phyloP scores from a whole-genome alignment of 2,888 invertebrate species.

The Caenorhabditis wallacei region DNA sequence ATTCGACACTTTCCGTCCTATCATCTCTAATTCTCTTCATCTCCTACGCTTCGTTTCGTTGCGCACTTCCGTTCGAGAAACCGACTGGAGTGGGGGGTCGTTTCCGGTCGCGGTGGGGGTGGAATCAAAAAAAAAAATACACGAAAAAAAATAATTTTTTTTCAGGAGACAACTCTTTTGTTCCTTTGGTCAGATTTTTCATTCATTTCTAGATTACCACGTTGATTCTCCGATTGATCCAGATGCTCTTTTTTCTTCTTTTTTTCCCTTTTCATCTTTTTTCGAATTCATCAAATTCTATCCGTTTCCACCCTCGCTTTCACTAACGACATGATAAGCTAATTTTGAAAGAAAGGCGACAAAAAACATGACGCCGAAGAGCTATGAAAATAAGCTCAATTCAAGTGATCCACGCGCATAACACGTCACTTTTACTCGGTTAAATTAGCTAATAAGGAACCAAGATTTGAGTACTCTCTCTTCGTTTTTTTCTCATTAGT shows the following conservation, averaged over 20 bases:
- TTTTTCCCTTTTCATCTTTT: background rate
- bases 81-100: slow-evolving; percentile 33
- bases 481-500: slow-evolving; percentile 3
- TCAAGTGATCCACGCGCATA: slow-evolving; percentile 14
- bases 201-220: background rate
- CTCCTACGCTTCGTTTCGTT: slow-evolving; percentile 24
- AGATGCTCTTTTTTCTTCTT: slow-evolving; percentile 10
- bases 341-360: slow-evolving; percentile 47
- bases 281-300: slow-evolving; percentile 25
- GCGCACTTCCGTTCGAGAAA: slow-evolving; percentile 53
- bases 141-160: background rate
- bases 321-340: slow-evolving; percentile 54
- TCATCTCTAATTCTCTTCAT: slow-evolving; percentile 8
- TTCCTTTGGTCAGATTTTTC: background rate
- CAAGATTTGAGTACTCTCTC: slow-evolving; percentile 12
- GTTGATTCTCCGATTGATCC: slow-evolving; percentile 5
- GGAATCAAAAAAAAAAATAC: slow-evolving; percentile 47
- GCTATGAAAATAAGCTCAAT: slow-evolving; percentile 58
- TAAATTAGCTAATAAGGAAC: slow-evolving; percentile 56
- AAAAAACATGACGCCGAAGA: slow-evolving; percentile 54
- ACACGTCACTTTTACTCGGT: slow-evolving; percentile 42
- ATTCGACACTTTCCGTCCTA: slow-evolving; percentile 24
- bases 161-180: background rate
- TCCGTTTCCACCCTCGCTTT: slow-evolving; percentile 46
- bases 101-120: slow-evolving; percentile 55